These are phyloP conservation scores for Penaeus chinensis DNA, from an alignment of 1,140 invertebrate genomes.

Conservation along the genomic window DNA sequence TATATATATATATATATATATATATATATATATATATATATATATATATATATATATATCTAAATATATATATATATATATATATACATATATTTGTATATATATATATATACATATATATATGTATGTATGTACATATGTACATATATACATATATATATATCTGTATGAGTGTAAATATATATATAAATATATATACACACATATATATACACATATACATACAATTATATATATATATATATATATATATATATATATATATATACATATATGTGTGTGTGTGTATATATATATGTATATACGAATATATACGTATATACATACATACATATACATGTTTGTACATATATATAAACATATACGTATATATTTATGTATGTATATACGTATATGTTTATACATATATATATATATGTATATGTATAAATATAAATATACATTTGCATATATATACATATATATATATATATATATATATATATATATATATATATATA, in stretches of 20 bases:
- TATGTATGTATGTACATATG: background rate
- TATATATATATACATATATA: conserved; percentile 10
- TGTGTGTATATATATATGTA: conserved; percentile 3
- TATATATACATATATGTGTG: conserved; percentile 3
- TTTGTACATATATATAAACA: background rate
- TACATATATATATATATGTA: background rate
- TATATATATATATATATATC: background rate
- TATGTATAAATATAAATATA: too few relatives aligned
- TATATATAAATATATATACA: background rate
- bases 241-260: conserved; percentile 11
- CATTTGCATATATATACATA: conserved; percentile 1
- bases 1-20: too few relatives aligned
- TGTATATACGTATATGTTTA: conserved; percentile 6
- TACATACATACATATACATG: too few relatives aligned
- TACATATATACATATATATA: background rate
- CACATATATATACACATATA: too few relatives aligned
- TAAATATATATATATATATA: conserved; percentile 3
- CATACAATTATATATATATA: background rate
- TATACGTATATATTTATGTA: too few relatives aligned
- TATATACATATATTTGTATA: conserved; percentile 7
- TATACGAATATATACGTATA: background rate
- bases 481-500: conserved; percentile 15
- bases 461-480: conserved; percentile 1
- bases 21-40: too few relatives aligned
- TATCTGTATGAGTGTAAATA: background rate